A percentile compares a stretch with the other conserved stretches of the same genome.
Evolutionary conservation across 2,888 invertebrate species (phyloP).

Genomic region (Himalopsyche anomala): DNA sequence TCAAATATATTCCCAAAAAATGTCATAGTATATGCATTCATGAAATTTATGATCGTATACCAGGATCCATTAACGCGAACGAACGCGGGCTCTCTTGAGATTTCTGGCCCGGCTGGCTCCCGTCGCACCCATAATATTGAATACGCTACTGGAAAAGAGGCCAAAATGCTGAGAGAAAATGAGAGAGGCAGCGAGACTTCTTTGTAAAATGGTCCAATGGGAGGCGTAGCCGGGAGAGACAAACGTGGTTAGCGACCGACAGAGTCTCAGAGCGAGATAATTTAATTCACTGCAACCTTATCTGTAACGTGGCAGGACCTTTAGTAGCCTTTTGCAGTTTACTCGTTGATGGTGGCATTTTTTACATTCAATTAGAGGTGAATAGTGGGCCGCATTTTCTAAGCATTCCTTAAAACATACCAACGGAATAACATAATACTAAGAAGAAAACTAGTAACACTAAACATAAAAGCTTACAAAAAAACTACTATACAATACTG

Average conservation of each 20-base stretch:
- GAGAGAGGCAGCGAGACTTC: slow-evolving; percentile 35
- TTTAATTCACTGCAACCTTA: slow-evolving; percentile 60
- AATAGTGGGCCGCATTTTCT: not conserved
- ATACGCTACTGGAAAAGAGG: slow-evolving; percentile 38
- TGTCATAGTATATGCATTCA: too few species aligned
- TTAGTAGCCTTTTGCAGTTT: slow-evolving; percentile 42
- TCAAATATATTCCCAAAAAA: too few species aligned
- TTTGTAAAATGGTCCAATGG: slow-evolving; percentile 40
- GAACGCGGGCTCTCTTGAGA: not conserved
- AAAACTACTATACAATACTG: too few species aligned
- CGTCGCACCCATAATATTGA: not conserved
- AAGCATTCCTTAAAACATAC: not conserved
- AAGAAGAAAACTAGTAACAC: too few species aligned
- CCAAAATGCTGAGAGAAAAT: slow-evolving; percentile 22
- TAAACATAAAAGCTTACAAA: too few species aligned
- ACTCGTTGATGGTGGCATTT: slow-evolving; percentile 37
- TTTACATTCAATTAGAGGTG: slow-evolving; percentile 42
- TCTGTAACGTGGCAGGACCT: slow-evolving; percentile 50
- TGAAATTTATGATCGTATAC: not conserved
- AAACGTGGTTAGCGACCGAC: slow-evolving; percentile 55
- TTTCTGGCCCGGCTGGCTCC: not conserved
- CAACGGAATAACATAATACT: not conserved
- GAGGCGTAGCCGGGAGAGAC: slow-evolving; percentile 57
- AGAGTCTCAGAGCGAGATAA: slow-evolving; percentile 48
- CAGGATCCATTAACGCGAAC: not conserved